phyloP scores from a whole-genome alignment of 2,888 invertebrate species.

The Dioctria rufipes region DNA sequence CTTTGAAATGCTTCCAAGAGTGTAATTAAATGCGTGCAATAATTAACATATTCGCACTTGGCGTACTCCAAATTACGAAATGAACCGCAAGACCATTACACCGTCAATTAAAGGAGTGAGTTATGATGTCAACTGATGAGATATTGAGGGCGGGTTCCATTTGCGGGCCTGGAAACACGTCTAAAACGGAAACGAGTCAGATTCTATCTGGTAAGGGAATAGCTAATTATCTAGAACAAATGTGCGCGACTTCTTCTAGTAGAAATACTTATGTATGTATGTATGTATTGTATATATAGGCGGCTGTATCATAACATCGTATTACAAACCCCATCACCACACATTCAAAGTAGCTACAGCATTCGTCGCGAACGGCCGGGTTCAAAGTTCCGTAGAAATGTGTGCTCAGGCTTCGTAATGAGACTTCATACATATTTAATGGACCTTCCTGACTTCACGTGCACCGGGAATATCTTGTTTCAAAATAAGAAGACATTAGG shows the following conservation, averaged over 20 bases:
- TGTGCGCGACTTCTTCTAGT: constrained; percentile 42
- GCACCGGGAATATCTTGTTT: constrained; percentile 28
- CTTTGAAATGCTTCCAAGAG: constrained; percentile 14
- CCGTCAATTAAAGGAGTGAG: constrained; percentile 48
- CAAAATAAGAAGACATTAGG: constrained; percentile 48
- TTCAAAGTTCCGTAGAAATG: constrained; percentile 43
- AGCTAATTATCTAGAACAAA: constrained; percentile 54
- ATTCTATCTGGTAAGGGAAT: constrained; percentile 33
- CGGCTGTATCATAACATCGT: not conserved
- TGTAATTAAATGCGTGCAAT: constrained; percentile 55
- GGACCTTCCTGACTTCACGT: constrained; percentile 50
- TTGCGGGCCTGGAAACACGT: constrained; percentile 29
- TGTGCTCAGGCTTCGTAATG: constrained; percentile 55
- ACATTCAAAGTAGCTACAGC: not conserved
- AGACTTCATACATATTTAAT: constrained; percentile 55
- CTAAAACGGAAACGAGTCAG: constrained; percentile 39
- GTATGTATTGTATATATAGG: constrained; percentile 1
- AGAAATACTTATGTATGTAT: no score
- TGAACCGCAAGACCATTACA: constrained; percentile 55
- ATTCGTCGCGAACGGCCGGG: not conserved
- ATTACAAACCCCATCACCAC: no score
- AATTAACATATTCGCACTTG: constrained; percentile 50
- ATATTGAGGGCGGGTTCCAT: constrained; percentile 8
- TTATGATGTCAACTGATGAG: constrained; percentile 54
- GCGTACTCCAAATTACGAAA: constrained; percentile 36